Percentiles rank a stretch among this genome's conserved stretches.
Evolutionary conservation across 2,797 vertebrate species (phyloP).

Genomic region (Neomorphus geoffroyi): DNA sequence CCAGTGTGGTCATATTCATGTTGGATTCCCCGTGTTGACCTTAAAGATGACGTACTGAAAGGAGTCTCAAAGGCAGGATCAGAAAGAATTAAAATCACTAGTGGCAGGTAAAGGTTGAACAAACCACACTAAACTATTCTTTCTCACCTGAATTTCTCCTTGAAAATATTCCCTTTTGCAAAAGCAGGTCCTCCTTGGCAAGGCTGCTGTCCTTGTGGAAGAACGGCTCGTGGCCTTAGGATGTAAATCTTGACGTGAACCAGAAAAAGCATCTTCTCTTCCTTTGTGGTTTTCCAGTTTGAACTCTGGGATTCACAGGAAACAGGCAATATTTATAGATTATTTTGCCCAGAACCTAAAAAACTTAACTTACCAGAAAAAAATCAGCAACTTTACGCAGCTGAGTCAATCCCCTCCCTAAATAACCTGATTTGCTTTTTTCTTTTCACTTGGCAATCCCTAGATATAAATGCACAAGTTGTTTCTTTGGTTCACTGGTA

Average conservation of each 20-base stretch:
- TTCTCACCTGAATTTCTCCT: neutral
- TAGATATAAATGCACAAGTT: neutral
- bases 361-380: neutral
- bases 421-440: neutral
- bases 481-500: neutral
- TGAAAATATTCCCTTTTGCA: neutral
- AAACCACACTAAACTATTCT: neutral
- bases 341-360: neutral
- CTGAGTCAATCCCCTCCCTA: neutral
- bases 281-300: neutral
- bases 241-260: neutral
- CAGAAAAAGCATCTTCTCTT: neutral
- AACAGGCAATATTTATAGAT: neutral
- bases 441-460: neutral
- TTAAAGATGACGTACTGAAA: neutral
- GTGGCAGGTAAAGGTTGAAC: neutral
- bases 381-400: neutral
- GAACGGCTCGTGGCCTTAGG: neutral
- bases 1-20: fast-evolving
- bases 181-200: neutral
- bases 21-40: neutral
- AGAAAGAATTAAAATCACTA: neutral
- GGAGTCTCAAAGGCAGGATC: neutral
- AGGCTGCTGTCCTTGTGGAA: neutral
- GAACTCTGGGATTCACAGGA: neutral